Conservation (phyloP, 1,140 invertebrate genomes). For the Octopus bimaculoides region DNA sequence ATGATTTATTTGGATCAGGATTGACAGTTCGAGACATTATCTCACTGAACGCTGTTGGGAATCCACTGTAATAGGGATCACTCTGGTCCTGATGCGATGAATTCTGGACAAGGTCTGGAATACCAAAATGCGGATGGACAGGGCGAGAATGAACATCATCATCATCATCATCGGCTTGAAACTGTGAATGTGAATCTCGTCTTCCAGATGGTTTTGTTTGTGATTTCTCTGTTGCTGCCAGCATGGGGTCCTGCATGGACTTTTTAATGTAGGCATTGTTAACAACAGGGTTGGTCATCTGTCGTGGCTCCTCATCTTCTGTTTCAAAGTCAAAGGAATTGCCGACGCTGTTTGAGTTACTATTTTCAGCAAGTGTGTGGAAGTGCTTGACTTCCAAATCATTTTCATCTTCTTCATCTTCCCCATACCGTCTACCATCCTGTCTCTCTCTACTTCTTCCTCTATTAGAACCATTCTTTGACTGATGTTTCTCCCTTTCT, state of each 20-base stretch:
- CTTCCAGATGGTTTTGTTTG: constrained; percentile 11
- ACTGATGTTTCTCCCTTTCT: background rate
- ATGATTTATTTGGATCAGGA: constrained; percentile 19
- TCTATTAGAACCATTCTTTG: background rate
- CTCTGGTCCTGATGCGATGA: background rate
- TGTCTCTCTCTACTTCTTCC: constrained; percentile 1
- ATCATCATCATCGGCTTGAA: background rate
- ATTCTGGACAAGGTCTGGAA: constrained; percentile 4
- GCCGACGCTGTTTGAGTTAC: background rate
- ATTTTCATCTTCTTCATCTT: constrained; percentile 7
- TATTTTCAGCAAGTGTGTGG: background rate
- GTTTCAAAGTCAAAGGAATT: constrained; percentile 7
- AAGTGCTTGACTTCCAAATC: constrained; percentile 8
- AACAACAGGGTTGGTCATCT: constrained; percentile 25
- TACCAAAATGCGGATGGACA: constrained; percentile 1
- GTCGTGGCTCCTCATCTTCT: constrained; percentile 17
- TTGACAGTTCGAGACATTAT: constrained; percentile 8
- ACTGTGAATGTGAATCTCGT: background rate
- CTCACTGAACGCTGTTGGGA: background rate
- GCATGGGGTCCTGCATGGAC: constrained; percentile 12
- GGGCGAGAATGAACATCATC: background rate
- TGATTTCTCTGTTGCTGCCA: constrained; percentile 16
- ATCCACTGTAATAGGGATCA: background rate
- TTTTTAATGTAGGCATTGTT: constrained; percentile 25
- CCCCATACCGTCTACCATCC: no score